Base-by-base conservation (phyloP, 2,797 vertebrate species). In the Austrolebias charrua region DNA sequence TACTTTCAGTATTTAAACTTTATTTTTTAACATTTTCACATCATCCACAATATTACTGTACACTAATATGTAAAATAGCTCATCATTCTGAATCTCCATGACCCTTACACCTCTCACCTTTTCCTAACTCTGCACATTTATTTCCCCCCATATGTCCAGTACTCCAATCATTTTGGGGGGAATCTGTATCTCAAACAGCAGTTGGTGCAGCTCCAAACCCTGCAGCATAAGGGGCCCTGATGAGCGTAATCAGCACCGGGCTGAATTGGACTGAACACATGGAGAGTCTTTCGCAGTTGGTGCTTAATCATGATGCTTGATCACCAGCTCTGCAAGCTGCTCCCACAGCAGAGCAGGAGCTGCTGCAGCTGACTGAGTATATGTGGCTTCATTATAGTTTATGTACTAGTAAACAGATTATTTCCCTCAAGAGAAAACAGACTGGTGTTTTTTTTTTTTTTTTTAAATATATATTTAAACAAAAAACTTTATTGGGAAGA, bases 231-330 rank as follows among this genome's bases (percentile, higher is more conserved):
- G 66, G 77, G 68, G 69, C 78, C 48, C 83, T 84, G 79, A 88
- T 87, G 82, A 86, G 76, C 60, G 75, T 84, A 88, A 92, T 91
- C 88, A 90, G 86, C 33, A 44, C 78, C 42, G 68, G 72, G 71
- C 81, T 83, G 82, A 87, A 92, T 86, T 88, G 84, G 81, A 84
- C 71, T 74, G 74, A 89, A 81, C 79, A 82, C 82, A 82, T 69
- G 12, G 79, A 83, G 77, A 79, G 75, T 82, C 89, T 88, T 78
- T 89, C 86, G 55, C 88, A 89, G 86, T 87, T 79, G 88, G 88
- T 84, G 86, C 75, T 87, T 91, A 90, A 91, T 91, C 88, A 89
- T 82, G 84, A 88, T 82, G 85, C 84, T 89, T 89, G 86, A 91
- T 91, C 88, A 88, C 84, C 78, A 60, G 73, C 87, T 86, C 80